Evolutionary conservation across 2,888 invertebrate genomes (phyloP).

Genomic region (Hirtodrosophila confusa): DNA sequence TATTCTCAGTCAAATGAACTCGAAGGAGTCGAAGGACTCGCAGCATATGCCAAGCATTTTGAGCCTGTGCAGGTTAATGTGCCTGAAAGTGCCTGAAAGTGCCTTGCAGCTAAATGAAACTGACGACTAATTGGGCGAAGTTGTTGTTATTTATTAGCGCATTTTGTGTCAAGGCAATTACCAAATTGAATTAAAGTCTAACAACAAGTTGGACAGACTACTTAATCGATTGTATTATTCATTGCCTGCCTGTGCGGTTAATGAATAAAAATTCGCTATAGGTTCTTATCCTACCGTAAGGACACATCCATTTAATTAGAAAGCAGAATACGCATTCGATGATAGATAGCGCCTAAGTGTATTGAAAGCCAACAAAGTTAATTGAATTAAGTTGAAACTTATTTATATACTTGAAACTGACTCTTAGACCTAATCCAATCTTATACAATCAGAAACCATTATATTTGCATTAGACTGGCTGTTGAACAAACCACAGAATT

Average conservation of each 20-base stretch:
- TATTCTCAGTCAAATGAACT: background rate
- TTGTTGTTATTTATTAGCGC: slow-evolving; percentile 28
- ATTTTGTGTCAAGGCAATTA: slow-evolving; percentile 22
- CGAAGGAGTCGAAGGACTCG: slow-evolving; percentile 6
- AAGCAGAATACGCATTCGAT: slow-evolving; percentile 1
- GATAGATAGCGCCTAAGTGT: slow-evolving; percentile 12
- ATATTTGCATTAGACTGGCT: slow-evolving; percentile 50
- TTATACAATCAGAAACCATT: slow-evolving; percentile 41
- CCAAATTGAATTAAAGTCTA: slow-evolving; percentile 50
- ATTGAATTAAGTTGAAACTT: slow-evolving; percentile 36
- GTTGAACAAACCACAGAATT: slow-evolving; percentile 21
- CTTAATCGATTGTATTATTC: slow-evolving; percentile 39
- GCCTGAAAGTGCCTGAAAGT: slow-evolving; percentile 16
- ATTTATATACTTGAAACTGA: background rate
- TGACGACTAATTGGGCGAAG: slow-evolving; percentile 12
- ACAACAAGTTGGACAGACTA: slow-evolving; percentile 34
- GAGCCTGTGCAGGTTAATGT: slow-evolving; percentile 1
- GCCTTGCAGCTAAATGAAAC: slow-evolving; percentile 3
- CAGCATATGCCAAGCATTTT: slow-evolving; percentile 8
- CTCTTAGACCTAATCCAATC: slow-evolving; percentile 16
- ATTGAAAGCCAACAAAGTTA: slow-evolving; percentile 20
- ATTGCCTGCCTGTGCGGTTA: slow-evolving; percentile 15
- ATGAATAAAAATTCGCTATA: slow-evolving; percentile 29
- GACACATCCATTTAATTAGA: slow-evolving; percentile 32
- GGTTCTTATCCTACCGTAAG: slow-evolving; percentile 4